These are phyloP conservation scores for Pseudorhiza aurosa DNA, from an alignment of 30 jellyfish, hydroid and myxozoan genomes.

Conservation along the genomic window DNA sequence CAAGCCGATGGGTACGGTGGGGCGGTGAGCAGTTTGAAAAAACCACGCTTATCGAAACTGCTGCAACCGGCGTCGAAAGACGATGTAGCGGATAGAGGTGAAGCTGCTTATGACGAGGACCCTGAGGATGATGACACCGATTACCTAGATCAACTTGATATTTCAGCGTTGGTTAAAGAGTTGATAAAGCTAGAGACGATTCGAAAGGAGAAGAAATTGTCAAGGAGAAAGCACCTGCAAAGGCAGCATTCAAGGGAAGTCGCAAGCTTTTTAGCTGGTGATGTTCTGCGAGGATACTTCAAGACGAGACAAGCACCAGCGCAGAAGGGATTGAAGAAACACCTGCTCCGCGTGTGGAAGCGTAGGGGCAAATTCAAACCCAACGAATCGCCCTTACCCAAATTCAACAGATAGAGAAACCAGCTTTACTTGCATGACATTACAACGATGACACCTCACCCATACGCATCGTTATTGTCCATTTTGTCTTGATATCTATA, in stretches of 20 bases:
- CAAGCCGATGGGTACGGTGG: neutral
- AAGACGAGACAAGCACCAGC: constrained; percentile 14
- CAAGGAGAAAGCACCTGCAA: constrained; percentile 32
- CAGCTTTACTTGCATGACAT: neutral
- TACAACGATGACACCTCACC: too few species aligned
- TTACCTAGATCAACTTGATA: constrained; percentile 55
- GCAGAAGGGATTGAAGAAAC: constrained; percentile 64
- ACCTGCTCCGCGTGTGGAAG: constrained; percentile 35
- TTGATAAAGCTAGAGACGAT: constrained; percentile 65
- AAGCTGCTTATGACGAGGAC: constrained; percentile 21
- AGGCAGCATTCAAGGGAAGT: constrained; percentile 40
- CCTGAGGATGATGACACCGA: constrained; percentile 52
- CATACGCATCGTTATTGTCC: too few species aligned
- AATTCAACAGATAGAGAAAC: constrained; percentile 18
- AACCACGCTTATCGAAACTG: neutral
- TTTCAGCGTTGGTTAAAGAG: constrained; percentile 67
- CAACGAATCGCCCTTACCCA: constrained; percentile 66
- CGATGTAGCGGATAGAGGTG: neutral
- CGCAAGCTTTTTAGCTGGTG: constrained; percentile 50
- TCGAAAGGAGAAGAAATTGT: constrained; percentile 49
- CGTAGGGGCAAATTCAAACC: constrained; percentile 3
- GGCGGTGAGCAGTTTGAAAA: neutral
- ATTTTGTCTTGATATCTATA: too few species aligned
- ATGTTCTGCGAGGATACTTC: constrained; percentile 53
- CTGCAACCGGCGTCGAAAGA: constrained; percentile 3